These are phyloP conservation scores for Hycleus cichorii DNA, from an alignment of 1,140 invertebrate genomes.

Conservation along the genomic window DNA sequence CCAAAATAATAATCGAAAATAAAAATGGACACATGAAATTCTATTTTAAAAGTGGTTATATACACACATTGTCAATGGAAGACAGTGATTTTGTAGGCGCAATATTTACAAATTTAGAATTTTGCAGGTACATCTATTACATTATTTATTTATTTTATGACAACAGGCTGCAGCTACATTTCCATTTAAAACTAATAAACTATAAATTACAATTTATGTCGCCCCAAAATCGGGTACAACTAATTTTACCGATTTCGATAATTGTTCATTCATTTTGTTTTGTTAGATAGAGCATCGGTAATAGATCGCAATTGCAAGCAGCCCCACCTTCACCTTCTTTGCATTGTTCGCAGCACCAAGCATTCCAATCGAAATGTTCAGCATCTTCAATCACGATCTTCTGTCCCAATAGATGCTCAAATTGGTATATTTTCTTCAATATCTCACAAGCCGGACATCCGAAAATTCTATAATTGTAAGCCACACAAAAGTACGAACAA, in stretches of 20 bases:
- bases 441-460: slow-evolving; percentile 27
- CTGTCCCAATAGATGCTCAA: too few species aligned
- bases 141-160: background rate
- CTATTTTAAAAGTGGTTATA: background rate
- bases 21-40: background rate
- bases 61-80: background rate
- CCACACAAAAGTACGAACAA: slow-evolving; percentile 35
- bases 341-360: slow-evolving; percentile 44
- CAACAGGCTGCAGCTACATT: slow-evolving; percentile 3
- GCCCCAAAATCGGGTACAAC: background rate
- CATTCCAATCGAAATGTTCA: slow-evolving; percentile 36
- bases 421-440: slow-evolving; percentile 9
- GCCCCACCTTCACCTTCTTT: slow-evolving; percentile 46
- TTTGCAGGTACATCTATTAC: slow-evolving; percentile 9
- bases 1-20: slow-evolving; percentile 6
- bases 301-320: slow-evolving; percentile 50
- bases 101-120: slow-evolving; percentile 14
- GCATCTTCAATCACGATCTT: background rate
- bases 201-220: background rate
- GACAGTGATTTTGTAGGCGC: slow-evolving; percentile 13
- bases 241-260: too few species aligned
- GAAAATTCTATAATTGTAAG: slow-evolving; percentile 30
- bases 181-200: background rate
- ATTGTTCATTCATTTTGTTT: background rate
- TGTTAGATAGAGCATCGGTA: slow-evolving; percentile 34